Evolutionary conservation across 2,113 vertebrate species (phyloP).

Genomic region (Istiophorus platypterus): DNA sequence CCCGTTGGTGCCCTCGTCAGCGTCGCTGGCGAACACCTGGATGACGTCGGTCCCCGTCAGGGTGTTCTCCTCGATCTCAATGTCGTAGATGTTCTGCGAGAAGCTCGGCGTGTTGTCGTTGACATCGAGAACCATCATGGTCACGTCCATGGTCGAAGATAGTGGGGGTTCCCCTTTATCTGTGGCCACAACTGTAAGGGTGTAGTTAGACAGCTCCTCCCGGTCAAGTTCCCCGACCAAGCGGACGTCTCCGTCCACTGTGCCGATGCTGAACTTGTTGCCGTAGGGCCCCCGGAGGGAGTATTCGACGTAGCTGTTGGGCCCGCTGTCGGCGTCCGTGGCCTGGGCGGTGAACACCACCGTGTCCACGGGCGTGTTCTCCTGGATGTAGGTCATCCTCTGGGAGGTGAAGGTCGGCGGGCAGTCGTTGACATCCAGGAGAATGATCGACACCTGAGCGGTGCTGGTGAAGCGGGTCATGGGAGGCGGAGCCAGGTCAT

Average conservation of each 20-base stretch:
- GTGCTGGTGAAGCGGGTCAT: slow-evolving; percentile 90
- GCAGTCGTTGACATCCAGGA: slow-evolving; percentile 95
- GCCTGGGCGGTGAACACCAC: slow-evolving; percentile 91
- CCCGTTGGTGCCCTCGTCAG: slow-evolving; percentile 93
- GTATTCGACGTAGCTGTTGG: slow-evolving; percentile 98
- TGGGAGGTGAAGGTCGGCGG: slow-evolving; percentile 92
- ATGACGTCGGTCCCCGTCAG: slow-evolving; percentile 91
- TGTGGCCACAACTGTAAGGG: slow-evolving; percentile 90
- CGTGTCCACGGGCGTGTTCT: slow-evolving; percentile 93
- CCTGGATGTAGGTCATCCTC: slow-evolving; percentile 91
- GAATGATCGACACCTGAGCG: slow-evolving; percentile 94
- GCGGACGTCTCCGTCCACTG: slow-evolving; percentile 90
- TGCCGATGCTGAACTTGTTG: slow-evolving; percentile 91
- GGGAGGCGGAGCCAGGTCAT: slow-evolving; percentile 87
- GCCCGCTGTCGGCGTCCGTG: slow-evolving; percentile 92
- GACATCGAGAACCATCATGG: slow-evolving; percentile 91
- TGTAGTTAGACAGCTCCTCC: slow-evolving; percentile 92
- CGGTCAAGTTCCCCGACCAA: slow-evolving; percentile 93
- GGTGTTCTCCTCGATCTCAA: slow-evolving; percentile 91
- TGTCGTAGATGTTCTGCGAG: slow-evolving; percentile 89
- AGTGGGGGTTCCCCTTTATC: slow-evolving; percentile 94
- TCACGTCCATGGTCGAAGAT: slow-evolving; percentile 90
- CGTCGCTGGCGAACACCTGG: slow-evolving; percentile 90
- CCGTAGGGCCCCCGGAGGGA: slow-evolving; percentile 84
- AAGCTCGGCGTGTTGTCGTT: slow-evolving; percentile 96